Conservation (phyloP, 1,140 invertebrate genomes). For the Eupeodes corollae region DNA sequence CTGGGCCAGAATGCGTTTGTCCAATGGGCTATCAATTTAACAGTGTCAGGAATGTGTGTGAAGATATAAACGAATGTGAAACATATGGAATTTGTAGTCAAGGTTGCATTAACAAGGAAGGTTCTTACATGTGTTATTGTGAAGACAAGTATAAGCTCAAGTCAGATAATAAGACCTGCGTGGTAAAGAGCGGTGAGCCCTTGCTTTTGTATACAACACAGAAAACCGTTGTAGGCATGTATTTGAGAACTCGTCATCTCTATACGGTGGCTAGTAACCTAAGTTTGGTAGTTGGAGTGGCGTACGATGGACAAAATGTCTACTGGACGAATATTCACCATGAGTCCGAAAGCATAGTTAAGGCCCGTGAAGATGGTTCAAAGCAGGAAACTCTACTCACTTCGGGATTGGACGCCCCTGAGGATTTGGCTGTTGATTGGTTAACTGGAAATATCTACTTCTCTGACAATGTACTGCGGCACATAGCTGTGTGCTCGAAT, state of each 20-base stretch:
- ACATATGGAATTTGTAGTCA: slow-evolving; percentile 71
- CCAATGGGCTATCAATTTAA: slow-evolving; percentile 33
- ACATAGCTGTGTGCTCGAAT: slow-evolving; percentile 61
- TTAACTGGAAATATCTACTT: slow-evolving; percentile 68
- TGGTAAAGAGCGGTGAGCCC: slow-evolving; percentile 47
- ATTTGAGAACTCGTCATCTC: slow-evolving; percentile 38
- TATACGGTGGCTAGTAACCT: slow-evolving; percentile 40
- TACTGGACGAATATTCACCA: slow-evolving; percentile 63
- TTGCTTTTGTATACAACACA: slow-evolving; percentile 52
- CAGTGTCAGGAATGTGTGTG: slow-evolving; percentile 28
- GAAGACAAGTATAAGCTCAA: slow-evolving; percentile 58
- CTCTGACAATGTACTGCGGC: slow-evolving; percentile 56
- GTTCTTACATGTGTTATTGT: slow-evolving; percentile 71
- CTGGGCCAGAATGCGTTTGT: slow-evolving; percentile 40
- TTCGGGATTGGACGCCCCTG: slow-evolving; percentile 56
- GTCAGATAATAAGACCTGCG: slow-evolving; percentile 58
- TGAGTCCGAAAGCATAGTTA: slow-evolving; percentile 53
- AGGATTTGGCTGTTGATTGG: slow-evolving; percentile 73
- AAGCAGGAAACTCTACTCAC: slow-evolving; percentile 46
- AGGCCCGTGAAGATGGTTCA: slow-evolving; percentile 44
- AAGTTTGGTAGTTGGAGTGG: slow-evolving; percentile 53
- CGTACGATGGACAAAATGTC: slow-evolving; percentile 51
- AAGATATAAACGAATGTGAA: slow-evolving; percentile 75
- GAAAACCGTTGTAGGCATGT: slow-evolving; percentile 39
- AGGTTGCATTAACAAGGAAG: slow-evolving; percentile 62